Percentiles rank a stretch among this genome's conserved stretches.
phyloP scores from a whole-genome alignment of 1,140 invertebrate genomes.

The Camponotus pennsylvanicus region DNA sequence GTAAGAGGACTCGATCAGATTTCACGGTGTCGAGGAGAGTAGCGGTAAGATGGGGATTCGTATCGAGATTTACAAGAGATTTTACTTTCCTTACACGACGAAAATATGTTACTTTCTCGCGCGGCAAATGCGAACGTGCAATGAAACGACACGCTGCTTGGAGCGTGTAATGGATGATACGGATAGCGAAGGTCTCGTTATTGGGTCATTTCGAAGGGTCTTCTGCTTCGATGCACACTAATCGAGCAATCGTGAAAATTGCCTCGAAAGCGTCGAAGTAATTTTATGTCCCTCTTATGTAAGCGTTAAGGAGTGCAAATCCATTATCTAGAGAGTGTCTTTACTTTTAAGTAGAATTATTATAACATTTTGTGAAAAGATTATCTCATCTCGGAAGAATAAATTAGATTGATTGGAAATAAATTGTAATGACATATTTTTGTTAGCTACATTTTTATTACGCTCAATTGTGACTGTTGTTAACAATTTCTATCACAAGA shows the following conservation, averaged over 20 bases:
- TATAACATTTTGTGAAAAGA: neutral
- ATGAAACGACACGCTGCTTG: slow-evolving; percentile 44
- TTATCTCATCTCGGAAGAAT: neutral
- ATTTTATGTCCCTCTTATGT: neutral
- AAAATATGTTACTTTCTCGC: slow-evolving; percentile 66
- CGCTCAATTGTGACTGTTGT: neutral
- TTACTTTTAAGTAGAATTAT: neutral
- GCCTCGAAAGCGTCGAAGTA: neutral
- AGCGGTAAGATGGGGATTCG: slow-evolving; percentile 46
- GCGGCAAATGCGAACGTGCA: slow-evolving; percentile 53
- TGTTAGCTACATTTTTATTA: neutral
- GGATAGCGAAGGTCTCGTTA: slow-evolving; percentile 6
- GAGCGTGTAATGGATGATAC: slow-evolving; percentile 9
- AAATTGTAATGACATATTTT: neutral
- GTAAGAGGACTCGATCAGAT: slow-evolving; percentile 77
- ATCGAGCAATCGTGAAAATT: slow-evolving; percentile 36
- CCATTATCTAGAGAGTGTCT: neutral
- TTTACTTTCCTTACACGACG: slow-evolving; percentile 52
- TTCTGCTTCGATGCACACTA: slow-evolving; percentile 22
- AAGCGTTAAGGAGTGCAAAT: slow-evolving; percentile 25
- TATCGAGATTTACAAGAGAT: slow-evolving; percentile 27
- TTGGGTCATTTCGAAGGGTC: slow-evolving; percentile 21
- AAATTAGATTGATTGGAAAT: neutral
- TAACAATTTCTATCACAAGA: neutral
- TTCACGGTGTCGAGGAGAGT: slow-evolving; percentile 42